Percentiles rank a stretch among this genome's conserved stretches.
phyloP scores from a whole-genome alignment of 2,113 vertebrate species.

The Dicentrarchus labrax region DNA sequence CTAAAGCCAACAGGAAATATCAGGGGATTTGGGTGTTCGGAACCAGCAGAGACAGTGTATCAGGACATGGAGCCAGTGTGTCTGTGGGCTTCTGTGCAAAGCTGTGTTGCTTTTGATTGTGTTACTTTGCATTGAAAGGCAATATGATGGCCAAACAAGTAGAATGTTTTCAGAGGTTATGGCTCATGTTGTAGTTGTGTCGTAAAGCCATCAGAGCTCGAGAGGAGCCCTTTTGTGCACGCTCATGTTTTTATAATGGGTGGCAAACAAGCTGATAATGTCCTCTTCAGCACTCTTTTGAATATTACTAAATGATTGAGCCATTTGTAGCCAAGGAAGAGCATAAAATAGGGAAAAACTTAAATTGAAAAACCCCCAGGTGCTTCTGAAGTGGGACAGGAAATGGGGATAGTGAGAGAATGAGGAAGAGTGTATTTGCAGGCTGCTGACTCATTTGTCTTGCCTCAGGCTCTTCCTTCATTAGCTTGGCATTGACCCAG shows the following conservation, averaged over 20 bases:
- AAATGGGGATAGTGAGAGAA: conserved; percentile 13
- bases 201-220: not conserved
- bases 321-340: not conserved
- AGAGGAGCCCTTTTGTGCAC: not conserved
- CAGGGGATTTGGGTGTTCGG: conserved; percentile 57
- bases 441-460: conserved; percentile 60
- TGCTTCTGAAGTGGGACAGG: conserved; percentile 35
- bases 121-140: not conserved
- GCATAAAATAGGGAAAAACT: not conserved
- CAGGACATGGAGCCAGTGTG: conserved; percentile 3
- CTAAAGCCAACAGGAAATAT: conserved; percentile 78
- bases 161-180: not conserved
- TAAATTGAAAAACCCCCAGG: not conserved
- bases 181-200: not conserved
- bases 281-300: not conserved
- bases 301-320: not conserved
- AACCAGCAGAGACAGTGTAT: conserved; percentile 30
- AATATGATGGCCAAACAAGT: not conserved
- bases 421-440: conserved; percentile 24
- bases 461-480: conserved; percentile 26
- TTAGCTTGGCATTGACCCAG: conserved; percentile 12
- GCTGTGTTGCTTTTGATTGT: conserved; percentile 11
- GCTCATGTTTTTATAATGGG: not conserved
- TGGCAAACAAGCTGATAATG: not conserved
- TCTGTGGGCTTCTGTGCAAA: conserved; percentile 23